Evolutionary conservation across 2,113 vertebrate genomes (phyloP).

Genomic region (Heterochromis multidens): DNA sequence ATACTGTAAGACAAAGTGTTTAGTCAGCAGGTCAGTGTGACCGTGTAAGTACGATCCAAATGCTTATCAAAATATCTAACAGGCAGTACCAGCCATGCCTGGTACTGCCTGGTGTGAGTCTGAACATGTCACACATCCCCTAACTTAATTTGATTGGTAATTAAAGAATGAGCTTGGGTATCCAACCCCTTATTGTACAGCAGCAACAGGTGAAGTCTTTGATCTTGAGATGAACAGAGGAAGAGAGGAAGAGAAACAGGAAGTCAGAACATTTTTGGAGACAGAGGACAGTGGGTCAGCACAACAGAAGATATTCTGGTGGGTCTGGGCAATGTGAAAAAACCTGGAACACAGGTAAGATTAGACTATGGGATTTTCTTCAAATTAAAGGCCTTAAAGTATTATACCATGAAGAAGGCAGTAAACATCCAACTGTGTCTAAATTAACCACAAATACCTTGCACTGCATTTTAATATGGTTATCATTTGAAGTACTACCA

Average conservation of each 20-base stretch:
- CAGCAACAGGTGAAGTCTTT: background rate
- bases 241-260: background rate
- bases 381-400: background rate
- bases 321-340: slow-evolving; percentile 76
- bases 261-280: no score
- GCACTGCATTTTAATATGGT: background rate
- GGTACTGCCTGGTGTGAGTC: background rate
- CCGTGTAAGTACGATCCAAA: background rate
- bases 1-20: background rate
- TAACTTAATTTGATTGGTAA: background rate
- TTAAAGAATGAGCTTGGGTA: background rate
- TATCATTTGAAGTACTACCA: background rate
- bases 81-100: background rate
- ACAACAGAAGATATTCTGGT: slow-evolving; percentile 16
- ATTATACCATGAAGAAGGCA: background rate
- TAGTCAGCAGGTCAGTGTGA: background rate
- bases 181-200: background rate
- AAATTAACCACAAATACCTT: background rate
- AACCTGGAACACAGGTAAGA: slow-evolving; percentile 81
- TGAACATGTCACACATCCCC: background rate
- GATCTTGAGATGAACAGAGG: background rate
- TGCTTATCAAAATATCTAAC: background rate
- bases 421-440: background rate
- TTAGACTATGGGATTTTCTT: background rate
- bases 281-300: background rate